These are phyloP conservation scores for Chloebia gouldiae DNA, from an alignment of 2,113 vertebrate genomes.

Conservation along the genomic window DNA sequence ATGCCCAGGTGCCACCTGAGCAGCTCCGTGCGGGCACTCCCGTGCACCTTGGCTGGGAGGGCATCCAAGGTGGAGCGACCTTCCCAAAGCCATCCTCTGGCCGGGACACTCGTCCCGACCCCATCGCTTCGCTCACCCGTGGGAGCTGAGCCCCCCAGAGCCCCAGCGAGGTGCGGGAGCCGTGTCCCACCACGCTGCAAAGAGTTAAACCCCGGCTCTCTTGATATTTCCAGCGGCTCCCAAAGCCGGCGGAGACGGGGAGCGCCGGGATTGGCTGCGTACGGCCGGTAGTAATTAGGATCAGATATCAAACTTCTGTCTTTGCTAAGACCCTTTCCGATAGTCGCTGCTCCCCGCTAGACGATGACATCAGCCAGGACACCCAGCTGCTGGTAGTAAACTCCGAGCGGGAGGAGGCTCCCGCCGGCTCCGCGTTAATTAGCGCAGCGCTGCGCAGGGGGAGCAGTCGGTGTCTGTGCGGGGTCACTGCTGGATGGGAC, in stretches of 20 bases:
- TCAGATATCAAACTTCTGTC: slow-evolving; percentile 80
- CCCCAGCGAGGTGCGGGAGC: rapidly evolving
- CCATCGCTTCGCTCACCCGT: rapidly evolving
- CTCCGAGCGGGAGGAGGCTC: slow-evolving; percentile 77
- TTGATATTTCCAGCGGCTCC: slow-evolving; percentile 33
- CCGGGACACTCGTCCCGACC: rapidly evolving
- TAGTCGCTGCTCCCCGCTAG: slow-evolving; percentile 67
- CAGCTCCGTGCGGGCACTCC: background rate
- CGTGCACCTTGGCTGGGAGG: rapidly evolving
- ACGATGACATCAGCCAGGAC: slow-evolving; percentile 80
- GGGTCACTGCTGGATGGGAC: slow-evolving; percentile 83
- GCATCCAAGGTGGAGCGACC: background rate
- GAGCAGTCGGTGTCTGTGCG: slow-evolving; percentile 80
- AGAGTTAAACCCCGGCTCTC: slow-evolving; percentile 65
- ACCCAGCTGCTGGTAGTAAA: slow-evolving; percentile 71
- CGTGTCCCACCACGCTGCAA: background rate
- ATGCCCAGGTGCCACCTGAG: background rate
- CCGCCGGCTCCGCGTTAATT: slow-evolving; percentile 69
- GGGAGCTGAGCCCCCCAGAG: rapidly evolving
- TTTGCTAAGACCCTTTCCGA: slow-evolving; percentile 74
- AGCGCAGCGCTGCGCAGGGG: slow-evolving; percentile 75
- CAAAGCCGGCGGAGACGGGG: slow-evolving; percentile 13
- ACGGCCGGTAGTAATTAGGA: slow-evolving; percentile 77
- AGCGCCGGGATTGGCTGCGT: slow-evolving; percentile 74
- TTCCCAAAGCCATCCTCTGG: rapidly evolving